phyloP scores from a whole-genome alignment of 2,797 vertebrate species.

The Balearica regulorum region DNA sequence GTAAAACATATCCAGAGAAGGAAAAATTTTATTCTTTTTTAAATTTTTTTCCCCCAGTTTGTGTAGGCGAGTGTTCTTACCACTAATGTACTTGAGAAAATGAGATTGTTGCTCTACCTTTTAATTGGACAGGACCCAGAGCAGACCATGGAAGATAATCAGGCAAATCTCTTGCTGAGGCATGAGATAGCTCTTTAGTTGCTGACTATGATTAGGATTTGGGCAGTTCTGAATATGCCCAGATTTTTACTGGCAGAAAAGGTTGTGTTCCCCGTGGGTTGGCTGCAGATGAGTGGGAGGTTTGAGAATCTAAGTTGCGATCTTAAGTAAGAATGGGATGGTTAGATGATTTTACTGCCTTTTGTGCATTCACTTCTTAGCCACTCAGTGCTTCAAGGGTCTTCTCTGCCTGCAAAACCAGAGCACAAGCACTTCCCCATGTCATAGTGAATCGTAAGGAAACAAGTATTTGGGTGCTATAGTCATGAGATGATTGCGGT shows the following conservation, averaged over 20 bases:
- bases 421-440: background rate
- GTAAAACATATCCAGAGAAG: background rate
- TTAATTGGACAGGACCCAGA: background rate
- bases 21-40: background rate
- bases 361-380: background rate
- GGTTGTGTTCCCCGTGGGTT: background rate
- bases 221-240: background rate
- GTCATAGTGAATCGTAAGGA: background rate
- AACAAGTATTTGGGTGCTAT: background rate
- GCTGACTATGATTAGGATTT: background rate
- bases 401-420: background rate
- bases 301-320: background rate
- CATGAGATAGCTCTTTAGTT: background rate
- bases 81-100: background rate
- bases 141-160: background rate
- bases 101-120: background rate
- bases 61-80: background rate
- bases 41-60: background rate
- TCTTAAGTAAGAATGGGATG: background rate
- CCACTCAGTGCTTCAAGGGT: background rate
- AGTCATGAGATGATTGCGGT: background rate
- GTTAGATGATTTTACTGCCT: background rate
- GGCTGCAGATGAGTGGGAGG: background rate
- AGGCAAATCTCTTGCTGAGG: background rate
- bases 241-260: background rate